Evolutionary conservation across 2,113 vertebrate species (phyloP), one percentile per base, ranked within the genome.

Genomic region (Cephalopterus ornatus): DNA sequence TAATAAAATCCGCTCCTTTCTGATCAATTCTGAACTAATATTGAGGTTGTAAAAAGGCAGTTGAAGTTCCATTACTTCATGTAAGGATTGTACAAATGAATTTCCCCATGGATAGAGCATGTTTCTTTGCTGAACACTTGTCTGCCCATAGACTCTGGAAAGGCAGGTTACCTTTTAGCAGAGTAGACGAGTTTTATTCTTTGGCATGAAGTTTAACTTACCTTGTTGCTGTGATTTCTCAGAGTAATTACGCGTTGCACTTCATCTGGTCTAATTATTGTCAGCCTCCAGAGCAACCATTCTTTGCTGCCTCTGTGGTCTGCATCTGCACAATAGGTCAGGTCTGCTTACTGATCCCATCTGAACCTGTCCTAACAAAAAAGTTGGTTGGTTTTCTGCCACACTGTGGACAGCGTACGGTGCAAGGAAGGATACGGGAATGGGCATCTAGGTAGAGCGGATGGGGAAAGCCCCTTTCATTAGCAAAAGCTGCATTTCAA

Each of bases 391-490:
- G 7, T 76, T 83, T 91, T 52, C 44, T 91, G 71, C 56, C 52
- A 67, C 3, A 0, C 28, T 52, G 15, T 32, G 27, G 49, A 2
- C 50, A 62, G 59, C 9, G 8, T 6, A 2, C 6, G 41, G 10
- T 78, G 44, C 28, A 58, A 24, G 17, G 21, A 76, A 65, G 50
- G 42, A 11, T 49, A 18, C 16, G 66, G 78, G n/a, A 81, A 42
- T 30, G 52, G 17, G 19, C 2, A 11, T 35, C 5, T 41, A 28
- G 14, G 18, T 50, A 68, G 53, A 88, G 55, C 13, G 24, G 16
- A 32, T 84, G 27, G 33, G n/a, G 24, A 89, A 73, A 66, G 22
- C 35, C 55, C 24, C 66, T 84, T 71, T 56, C 20, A 16, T 70
- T 19, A 61, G 50, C 56, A 88, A 65, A 93, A 33, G 14, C 27